A percentile compares a stretch with the other conserved stretches of the same genome.
These are phyloP conservation scores for Thalpophila matura DNA, from an alignment of 2,888 invertebrate species.

Conservation along the genomic window DNA sequence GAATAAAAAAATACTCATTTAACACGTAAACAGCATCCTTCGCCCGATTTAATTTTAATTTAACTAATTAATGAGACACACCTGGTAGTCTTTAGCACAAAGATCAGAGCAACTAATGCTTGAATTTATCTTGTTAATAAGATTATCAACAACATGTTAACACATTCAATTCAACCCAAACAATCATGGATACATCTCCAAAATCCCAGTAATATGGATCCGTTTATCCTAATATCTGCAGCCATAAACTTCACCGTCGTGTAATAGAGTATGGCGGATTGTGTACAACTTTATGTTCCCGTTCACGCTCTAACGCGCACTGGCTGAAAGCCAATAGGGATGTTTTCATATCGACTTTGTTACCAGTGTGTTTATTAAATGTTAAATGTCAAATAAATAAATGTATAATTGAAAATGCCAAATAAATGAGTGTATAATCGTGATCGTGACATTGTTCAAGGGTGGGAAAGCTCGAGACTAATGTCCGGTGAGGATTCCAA, in stretches of 20 bases:
- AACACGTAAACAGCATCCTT: slow-evolving; percentile 9
- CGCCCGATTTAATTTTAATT: slow-evolving; percentile 3
- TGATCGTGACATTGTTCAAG: slow-evolving; percentile 52
- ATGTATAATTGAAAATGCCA: slow-evolving; percentile 44
- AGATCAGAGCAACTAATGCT: neutral
- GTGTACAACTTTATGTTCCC: slow-evolving; percentile 41
- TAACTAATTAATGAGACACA: slow-evolving; percentile 11
- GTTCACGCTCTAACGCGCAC: slow-evolving; percentile 47
- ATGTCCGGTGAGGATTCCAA: slow-evolving; percentile 20
- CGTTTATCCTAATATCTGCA: slow-evolving; percentile 47
- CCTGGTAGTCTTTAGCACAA: neutral
- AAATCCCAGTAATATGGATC: slow-evolving; percentile 30
- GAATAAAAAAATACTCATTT: slow-evolving; percentile 1
- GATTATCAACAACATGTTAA: slow-evolving; percentile 3
- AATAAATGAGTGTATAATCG: slow-evolving; percentile 48
- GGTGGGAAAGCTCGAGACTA: slow-evolving; percentile 22
- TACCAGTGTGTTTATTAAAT: slow-evolving; percentile 43
- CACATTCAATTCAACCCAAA: slow-evolving; percentile 14
- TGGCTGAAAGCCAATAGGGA: slow-evolving; percentile 56
- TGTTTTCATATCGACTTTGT: slow-evolving; percentile 48
- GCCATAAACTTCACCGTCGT: slow-evolving; percentile 43
- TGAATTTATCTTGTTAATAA: neutral
- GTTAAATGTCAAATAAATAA: slow-evolving; percentile 41
- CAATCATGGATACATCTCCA: slow-evolving; percentile 27
- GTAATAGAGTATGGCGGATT: slow-evolving; percentile 49